phyloP scores from a whole-genome alignment of 2,888 invertebrate species.

The Cacoxenus indagator region DNA sequence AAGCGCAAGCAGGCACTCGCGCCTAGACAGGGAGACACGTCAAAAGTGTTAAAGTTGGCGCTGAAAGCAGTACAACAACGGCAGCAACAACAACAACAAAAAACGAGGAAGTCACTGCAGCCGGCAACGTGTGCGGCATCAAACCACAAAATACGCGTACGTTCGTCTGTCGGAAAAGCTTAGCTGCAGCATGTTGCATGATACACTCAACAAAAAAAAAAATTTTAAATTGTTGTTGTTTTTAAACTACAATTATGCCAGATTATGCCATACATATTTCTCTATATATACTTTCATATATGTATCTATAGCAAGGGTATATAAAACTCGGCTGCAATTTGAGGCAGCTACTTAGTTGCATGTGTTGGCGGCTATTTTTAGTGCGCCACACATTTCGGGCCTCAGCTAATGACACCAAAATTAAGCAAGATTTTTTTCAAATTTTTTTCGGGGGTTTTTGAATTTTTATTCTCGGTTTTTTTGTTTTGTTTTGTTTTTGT shows the following conservation, averaged over 20 bases:
- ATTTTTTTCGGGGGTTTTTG: too few relatives aligned
- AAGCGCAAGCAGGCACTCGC: not conserved
- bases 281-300: not conserved
- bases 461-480: too few relatives aligned
- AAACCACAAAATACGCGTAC: slow-evolving; percentile 14
- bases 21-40: not conserved
- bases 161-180: slow-evolving; percentile 10
- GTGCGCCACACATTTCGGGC: not conserved
- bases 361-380: not conserved
- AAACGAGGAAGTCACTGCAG: slow-evolving; percentile 16
- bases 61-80: slow-evolving; percentile 24
- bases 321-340: not conserved
- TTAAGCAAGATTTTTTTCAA: too few relatives aligned
- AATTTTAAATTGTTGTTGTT: slow-evolving; percentile 14
- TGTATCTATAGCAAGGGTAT: not conserved
- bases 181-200: slow-evolving; percentile 13
- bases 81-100: slow-evolving; percentile 1
- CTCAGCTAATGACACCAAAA: too few relatives aligned
- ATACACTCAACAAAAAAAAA: not conserved
- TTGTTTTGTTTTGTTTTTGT: slow-evolving; percentile 20
- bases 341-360: not conserved
- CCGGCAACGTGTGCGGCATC: slow-evolving; percentile 30
- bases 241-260: not conserved
- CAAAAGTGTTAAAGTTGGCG: slow-evolving; percentile 14
- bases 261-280: not conserved